Conservation (phyloP, 2,888 invertebrate genomes). For the Habroteleia sp. region DNA sequence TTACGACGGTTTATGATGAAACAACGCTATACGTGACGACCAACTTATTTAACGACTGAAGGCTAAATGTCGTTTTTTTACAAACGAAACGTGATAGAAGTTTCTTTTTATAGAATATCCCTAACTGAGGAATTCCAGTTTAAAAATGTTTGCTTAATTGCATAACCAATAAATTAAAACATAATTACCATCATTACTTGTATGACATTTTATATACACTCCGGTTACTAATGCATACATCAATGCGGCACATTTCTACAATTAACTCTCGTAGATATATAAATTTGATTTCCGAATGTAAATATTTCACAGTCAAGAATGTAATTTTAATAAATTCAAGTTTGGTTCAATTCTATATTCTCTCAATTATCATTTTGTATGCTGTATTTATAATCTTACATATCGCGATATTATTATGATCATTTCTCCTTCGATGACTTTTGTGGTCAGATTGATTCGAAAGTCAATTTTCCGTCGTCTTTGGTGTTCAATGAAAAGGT, state of each 20-base stretch:
- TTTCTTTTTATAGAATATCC: too few relatives aligned
- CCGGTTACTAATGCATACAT: too few relatives aligned
- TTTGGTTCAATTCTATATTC: neutral
- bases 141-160: too few relatives aligned
- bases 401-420: conserved; percentile 32
- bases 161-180: too few relatives aligned
- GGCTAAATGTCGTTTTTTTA: conserved; percentile 13
- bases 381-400: conserved; percentile 21
- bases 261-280: too few relatives aligned
- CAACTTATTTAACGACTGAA: conserved; percentile 1
- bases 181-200: too few relatives aligned
- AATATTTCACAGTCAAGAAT: too few relatives aligned
- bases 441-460: conserved; percentile 46
- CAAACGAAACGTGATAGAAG: conserved; percentile 16
- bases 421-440: conserved; percentile 47
- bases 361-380: conserved; percentile 13
- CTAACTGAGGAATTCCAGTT: too few relatives aligned
- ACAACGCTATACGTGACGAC: conserved; percentile 32
- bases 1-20: conserved; percentile 33
- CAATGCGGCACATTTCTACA: too few relatives aligned
- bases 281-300: too few relatives aligned
- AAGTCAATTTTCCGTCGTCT: conserved; percentile 50
- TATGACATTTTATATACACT: too few relatives aligned
- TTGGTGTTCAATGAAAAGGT: conserved; percentile 15
- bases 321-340: too few relatives aligned